phyloP scores from a whole-genome alignment of 1,140 invertebrate species.

The Eufriesea mexicana region DNA sequence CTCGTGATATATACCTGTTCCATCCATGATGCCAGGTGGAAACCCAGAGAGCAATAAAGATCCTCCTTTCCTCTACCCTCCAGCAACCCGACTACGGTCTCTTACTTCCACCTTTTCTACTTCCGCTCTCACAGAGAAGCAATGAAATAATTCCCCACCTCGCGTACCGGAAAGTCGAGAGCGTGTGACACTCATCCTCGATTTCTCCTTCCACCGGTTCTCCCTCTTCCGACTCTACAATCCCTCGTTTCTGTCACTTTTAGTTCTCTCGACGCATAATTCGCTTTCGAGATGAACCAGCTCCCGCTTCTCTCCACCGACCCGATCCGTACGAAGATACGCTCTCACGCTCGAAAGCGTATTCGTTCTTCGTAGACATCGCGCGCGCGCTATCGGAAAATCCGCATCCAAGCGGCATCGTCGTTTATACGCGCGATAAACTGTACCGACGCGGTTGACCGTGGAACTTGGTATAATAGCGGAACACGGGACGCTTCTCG shows the following conservation, averaged over 20 bases:
- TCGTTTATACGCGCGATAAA: not conserved
- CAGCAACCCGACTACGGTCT: not conserved
- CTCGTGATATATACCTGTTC: constrained; percentile 25
- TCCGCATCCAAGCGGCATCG: too few species aligned
- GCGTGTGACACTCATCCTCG: constrained; percentile 28
- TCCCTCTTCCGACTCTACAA: not conserved
- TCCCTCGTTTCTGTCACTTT: not conserved
- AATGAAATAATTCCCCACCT: constrained; percentile 53
- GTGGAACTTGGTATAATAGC: not conserved
- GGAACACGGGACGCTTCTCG: not conserved
- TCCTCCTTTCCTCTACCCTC: not conserved
- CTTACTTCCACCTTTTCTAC: constrained; percentile 20
- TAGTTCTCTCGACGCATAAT: constrained; percentile 1
- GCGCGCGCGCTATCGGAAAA: too few species aligned
- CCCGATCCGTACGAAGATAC: not conserved
- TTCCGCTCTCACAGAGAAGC: constrained; percentile 33
- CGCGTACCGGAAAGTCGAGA: constrained; percentile 33
- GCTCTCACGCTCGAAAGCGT: too few species aligned
- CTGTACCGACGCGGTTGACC: not conserved
- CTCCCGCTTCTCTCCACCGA: not conserved
- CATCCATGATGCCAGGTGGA: constrained; percentile 28
- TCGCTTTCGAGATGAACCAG: constrained; percentile 1
- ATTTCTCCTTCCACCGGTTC: not conserved
- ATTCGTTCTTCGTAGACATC: too few species aligned
- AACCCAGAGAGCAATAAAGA: constrained; percentile 47